These are phyloP conservation scores for Ypsolopha sequella DNA, from an alignment of 2,888 invertebrate genomes.

Conservation along the genomic window DNA sequence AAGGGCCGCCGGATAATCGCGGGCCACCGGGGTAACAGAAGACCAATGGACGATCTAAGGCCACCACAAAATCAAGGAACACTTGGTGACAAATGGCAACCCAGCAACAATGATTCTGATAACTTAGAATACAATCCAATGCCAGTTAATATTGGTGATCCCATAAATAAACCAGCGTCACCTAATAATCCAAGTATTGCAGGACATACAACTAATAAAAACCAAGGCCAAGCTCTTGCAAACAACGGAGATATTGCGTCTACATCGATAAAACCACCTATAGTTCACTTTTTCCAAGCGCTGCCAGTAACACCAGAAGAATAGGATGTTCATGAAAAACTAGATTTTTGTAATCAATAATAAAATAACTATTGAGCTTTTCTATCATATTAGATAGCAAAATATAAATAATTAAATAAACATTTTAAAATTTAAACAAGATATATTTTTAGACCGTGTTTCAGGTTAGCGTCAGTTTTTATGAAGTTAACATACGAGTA, in stretches of 20 bases:
- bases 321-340: background rate
- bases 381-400: too few relatives aligned
- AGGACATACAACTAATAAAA: background rate
- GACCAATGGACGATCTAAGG: background rate
- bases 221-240: background rate
- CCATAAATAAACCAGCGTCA: background rate
- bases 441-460: too few relatives aligned
- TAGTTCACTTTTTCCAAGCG: background rate
- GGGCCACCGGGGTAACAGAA: slow-evolving; percentile 1
- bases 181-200: background rate
- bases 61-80: slow-evolving; percentile 8
- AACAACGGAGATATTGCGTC: background rate
- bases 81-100: background rate
- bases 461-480: too few relatives aligned
- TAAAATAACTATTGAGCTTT: too few relatives aligned
- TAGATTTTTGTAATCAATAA: too few relatives aligned
- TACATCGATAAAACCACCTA: background rate
- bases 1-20: background rate
- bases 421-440: too few relatives aligned
- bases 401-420: too few relatives aligned
- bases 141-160: too few relatives aligned
- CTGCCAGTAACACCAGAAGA: background rate
- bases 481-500: too few relatives aligned
- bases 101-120: background rate
- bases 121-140: background rate